phyloP scores from a whole-genome alignment of 2,888 invertebrate genomes.

The Pristionchus japonicus region DNA sequence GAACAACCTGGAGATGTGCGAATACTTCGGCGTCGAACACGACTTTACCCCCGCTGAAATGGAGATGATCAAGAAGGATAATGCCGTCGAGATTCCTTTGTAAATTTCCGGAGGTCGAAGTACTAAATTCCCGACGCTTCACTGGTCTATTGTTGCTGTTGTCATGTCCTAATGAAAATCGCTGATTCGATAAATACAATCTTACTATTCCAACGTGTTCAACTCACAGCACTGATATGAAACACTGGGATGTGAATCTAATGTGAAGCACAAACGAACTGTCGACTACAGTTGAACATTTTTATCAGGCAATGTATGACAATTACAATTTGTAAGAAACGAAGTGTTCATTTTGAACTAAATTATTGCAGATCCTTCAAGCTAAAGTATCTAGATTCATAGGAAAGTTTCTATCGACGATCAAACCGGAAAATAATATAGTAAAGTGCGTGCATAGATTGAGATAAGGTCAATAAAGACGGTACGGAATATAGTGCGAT shows the following conservation, averaged over 20 bases:
- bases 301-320: conserved; percentile 25
- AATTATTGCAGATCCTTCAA: not conserved
- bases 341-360: not conserved
- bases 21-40: not conserved
- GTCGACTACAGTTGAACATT: not conserved
- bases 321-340: not conserved
- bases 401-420: not conserved
- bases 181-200: not conserved
- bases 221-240: too few species aligned
- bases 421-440: not conserved
- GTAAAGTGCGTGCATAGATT: conserved; percentile 7
- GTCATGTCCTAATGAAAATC: not conserved
- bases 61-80: not conserved
- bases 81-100: not conserved
- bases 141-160: not conserved
- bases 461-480: not conserved
- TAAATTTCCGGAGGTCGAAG: not conserved
- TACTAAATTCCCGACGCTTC: not conserved
- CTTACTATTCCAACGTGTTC: too few species aligned
- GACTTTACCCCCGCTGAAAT: not conserved
- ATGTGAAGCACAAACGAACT: not conserved
- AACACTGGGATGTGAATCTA: too few species aligned
- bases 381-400: conserved; percentile 9
- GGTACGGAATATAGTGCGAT: not conserved
- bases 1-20: not conserved